phyloP scores from a whole-genome alignment of 1,140 invertebrate genomes.

The Drosophila chauvacae region DNA sequence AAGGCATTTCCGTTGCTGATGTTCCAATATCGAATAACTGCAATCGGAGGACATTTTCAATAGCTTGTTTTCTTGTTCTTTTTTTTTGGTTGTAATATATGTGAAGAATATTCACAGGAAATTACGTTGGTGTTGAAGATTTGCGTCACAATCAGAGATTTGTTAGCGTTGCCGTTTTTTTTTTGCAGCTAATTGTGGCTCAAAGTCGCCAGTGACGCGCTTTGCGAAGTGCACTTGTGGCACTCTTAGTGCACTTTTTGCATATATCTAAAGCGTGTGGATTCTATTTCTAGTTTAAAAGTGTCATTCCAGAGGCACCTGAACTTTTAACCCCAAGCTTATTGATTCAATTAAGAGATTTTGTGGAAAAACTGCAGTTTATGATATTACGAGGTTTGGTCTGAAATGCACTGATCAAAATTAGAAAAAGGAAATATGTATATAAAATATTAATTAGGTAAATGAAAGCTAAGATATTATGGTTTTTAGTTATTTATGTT shows the following conservation, averaged over 20 bases:
- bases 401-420: background rate
- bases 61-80: constrained; percentile 9
- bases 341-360: constrained; percentile 27
- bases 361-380: background rate
- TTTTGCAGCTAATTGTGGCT: constrained; percentile 45
- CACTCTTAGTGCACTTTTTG: constrained; percentile 22
- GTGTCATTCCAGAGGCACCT: constrained; percentile 14
- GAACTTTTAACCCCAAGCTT: constrained; percentile 7
- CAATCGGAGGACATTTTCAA: constrained; percentile 35
- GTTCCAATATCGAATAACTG: constrained; percentile 50
- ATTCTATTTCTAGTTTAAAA: constrained; percentile 18
- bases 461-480: background rate
- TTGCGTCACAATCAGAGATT: constrained; percentile 38
- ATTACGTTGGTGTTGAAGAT: constrained; percentile 26
- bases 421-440: background rate
- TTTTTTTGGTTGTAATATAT: constrained; percentile 4
- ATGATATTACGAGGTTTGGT: background rate
- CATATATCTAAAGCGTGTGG: background rate
- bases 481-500: background rate
- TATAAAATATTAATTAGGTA: background rate
- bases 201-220: constrained; percentile 47
- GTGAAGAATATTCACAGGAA: constrained; percentile 30
- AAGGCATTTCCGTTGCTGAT: constrained; percentile 29
- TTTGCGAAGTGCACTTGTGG: constrained; percentile 37
- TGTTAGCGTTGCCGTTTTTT: constrained; percentile 4